These are phyloP conservation scores for Aculops lycopersici DNA, from an alignment of 1,140 invertebrate species.

Conservation along the genomic window DNA sequence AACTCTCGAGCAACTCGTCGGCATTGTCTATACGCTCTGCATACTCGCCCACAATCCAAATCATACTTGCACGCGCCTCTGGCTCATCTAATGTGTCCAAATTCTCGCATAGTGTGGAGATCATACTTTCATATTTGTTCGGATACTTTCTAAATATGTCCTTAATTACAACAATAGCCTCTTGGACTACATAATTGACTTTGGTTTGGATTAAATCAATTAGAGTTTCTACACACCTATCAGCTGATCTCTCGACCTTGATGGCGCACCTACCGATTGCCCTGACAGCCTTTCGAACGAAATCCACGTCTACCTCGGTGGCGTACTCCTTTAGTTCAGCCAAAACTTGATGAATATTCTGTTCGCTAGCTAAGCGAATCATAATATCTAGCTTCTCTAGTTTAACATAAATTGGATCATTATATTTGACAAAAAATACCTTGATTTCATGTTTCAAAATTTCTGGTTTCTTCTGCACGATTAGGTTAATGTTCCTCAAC, in stretches of 20 bases:
- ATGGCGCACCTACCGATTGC: constrained; percentile 97
- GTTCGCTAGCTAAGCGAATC: constrained; percentile 87
- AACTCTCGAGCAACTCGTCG: constrained; percentile 85
- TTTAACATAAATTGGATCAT: constrained; percentile 99
- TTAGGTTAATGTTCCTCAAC: constrained; percentile 86
- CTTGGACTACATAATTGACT: constrained; percentile 97
- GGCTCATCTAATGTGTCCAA: constrained; percentile 93
- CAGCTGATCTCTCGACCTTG: constrained; percentile 93
- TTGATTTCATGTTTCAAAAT: constrained; percentile 99
- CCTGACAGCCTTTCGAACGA: constrained; percentile 85
- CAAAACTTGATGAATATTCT: constrained; percentile 89
- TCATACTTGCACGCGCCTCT: constrained; percentile 95
- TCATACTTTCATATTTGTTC: constrained; percentile 98
- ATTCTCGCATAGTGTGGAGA: constrained; percentile 94
- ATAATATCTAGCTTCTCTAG: constrained; percentile 97
- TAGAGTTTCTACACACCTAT: constrained; percentile 86
- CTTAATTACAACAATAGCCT: constrained; percentile 98
- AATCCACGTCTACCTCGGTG: constrained; percentile 98
- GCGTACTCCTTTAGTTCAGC: constrained; percentile 97
- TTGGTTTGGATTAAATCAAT: constrained; percentile 99
- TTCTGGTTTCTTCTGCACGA: constrained; percentile 92
- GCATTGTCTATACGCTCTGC: constrained; percentile 98
- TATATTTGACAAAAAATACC: constrained; percentile 99
- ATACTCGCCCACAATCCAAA: constrained; percentile 99
- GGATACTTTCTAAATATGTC: constrained; percentile 93